A percentile compares a stretch with the other conserved stretches of the same genome.
These are phyloP conservation scores for Leptodactylus fallax DNA, from an alignment of 2,797 vertebrate species.

Conservation along the genomic window DNA sequence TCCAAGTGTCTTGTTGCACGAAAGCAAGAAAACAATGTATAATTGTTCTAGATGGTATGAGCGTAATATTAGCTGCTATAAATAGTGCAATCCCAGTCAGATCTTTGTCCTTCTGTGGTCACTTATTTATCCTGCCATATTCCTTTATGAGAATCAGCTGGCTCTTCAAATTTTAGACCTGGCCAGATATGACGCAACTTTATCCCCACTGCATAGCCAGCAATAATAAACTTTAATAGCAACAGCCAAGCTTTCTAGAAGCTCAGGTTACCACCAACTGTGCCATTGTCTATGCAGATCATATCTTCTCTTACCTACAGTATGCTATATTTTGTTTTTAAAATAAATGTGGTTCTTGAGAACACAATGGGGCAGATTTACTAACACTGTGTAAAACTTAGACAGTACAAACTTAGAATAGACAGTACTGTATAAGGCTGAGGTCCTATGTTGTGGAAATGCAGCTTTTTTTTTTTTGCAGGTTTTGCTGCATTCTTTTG, in stretches of 20 bases:
- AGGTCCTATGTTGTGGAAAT: too few species aligned
- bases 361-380: not conserved
- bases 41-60: conserved; percentile 16
- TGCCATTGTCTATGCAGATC: conserved; percentile 32
- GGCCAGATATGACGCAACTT: conserved; percentile 20
- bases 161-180: conserved; percentile 1
- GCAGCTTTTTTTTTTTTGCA: too few species aligned
- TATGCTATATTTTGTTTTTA: not conserved
- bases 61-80: conserved; percentile 39
- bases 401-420: too few species aligned
- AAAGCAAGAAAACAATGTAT: conserved; percentile 50
- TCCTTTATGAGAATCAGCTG: conserved; percentile 21
- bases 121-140: not conserved
- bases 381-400: too few species aligned
- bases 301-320: not conserved
- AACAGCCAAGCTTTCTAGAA: conserved; percentile 17
- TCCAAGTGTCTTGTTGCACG: conserved; percentile 35
- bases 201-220: not conserved
- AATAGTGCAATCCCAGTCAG: conserved; percentile 3
- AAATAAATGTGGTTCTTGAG: not conserved
- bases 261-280: conserved; percentile 16
- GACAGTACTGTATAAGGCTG: too few species aligned
- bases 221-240: conserved; percentile 35
- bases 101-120: conserved; percentile 12
- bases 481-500: too few species aligned